phyloP scores from a whole-genome alignment of 92 coral and sea anemone genomes.

The Virgularia gustaviana region DNA sequence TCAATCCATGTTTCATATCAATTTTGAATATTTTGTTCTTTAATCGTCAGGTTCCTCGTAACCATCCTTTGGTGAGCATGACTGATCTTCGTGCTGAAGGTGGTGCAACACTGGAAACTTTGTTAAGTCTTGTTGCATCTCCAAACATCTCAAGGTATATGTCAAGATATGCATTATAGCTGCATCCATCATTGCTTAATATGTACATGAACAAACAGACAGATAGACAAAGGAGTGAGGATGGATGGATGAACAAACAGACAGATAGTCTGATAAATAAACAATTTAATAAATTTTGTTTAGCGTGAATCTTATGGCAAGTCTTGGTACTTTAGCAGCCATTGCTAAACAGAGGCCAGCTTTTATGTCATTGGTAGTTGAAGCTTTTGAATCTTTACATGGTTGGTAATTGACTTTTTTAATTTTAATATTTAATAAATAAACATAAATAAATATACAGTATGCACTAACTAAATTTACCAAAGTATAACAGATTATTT shows the following conservation, averaged over 20 bases:
- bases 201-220: not conserved
- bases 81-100: conserved; percentile 92
- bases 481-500: not conserved
- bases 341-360: conserved; percentile 96
- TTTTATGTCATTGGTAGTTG: conserved; percentile 95
- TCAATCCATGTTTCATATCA: not conserved
- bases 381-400: conserved; percentile 94
- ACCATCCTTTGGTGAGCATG: conserved; percentile 90
- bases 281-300: no score
- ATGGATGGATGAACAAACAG: no score
- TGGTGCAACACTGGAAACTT: conserved; percentile 85
- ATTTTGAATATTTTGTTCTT: not conserved
- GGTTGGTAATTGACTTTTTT: conserved; percentile 47
- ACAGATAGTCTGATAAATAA: no score
- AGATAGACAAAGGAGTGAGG: not conserved
- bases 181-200: not conserved
- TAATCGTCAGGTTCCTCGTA: conserved; percentile 81
- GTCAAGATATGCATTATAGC: not conserved
- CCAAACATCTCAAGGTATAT: conserved; percentile 88
- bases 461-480: not conserved
- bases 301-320: conserved; percentile 98
- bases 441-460: no score
- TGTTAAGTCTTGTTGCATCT: conserved; percentile 89
- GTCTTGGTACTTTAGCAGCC: conserved; percentile 90
- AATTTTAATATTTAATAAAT: not conserved